Percentiles rank a stretch among this genome's conserved stretches.
Conservation (phyloP, 2,888 invertebrate genomes). For the Aporophyla nigra region DNA sequence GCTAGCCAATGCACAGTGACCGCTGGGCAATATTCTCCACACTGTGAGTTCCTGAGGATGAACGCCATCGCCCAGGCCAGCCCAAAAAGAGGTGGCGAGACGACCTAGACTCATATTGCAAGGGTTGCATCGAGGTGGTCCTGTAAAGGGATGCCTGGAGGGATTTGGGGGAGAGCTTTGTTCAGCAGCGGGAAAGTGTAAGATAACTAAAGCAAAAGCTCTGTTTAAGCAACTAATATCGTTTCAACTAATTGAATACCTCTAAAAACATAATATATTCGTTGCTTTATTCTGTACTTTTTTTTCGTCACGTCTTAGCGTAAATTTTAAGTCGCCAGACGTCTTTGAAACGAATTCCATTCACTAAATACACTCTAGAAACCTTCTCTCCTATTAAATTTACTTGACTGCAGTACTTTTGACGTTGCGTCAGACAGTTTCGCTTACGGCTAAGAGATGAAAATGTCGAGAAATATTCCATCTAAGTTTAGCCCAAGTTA, state of each 20-base stretch:
- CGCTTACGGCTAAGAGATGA: slow-evolving; percentile 5
- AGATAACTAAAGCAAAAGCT: no score
- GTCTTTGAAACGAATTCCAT: slow-evolving; percentile 10
- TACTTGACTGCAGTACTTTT: slow-evolving; percentile 15
- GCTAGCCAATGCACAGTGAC: no score
- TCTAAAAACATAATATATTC: background rate
- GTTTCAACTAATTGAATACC: background rate
- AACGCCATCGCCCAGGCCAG: no score
- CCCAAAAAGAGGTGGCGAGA: no score
- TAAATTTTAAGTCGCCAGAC: background rate
- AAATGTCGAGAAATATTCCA: slow-evolving; percentile 29
- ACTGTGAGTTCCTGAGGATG: no score
- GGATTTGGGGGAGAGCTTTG: no score
- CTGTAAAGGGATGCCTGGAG: no score
- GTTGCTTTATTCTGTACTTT: background rate
- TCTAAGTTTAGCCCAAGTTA: slow-evolving; percentile 36
- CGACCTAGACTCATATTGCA: no score
- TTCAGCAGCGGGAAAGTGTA: no score
- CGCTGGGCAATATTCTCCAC: no score
- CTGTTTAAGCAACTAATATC: background rate
- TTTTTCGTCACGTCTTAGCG: no score
- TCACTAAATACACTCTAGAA: background rate
- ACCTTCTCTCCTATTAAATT: slow-evolving; percentile 8
- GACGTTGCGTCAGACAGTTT: slow-evolving; percentile 15
- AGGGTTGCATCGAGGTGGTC: no score